Evolutionary conservation across 2,888 invertebrate species (phyloP), one percentile per base, ranked within the genome.

Genomic region (Masnerella sp.): DNA sequence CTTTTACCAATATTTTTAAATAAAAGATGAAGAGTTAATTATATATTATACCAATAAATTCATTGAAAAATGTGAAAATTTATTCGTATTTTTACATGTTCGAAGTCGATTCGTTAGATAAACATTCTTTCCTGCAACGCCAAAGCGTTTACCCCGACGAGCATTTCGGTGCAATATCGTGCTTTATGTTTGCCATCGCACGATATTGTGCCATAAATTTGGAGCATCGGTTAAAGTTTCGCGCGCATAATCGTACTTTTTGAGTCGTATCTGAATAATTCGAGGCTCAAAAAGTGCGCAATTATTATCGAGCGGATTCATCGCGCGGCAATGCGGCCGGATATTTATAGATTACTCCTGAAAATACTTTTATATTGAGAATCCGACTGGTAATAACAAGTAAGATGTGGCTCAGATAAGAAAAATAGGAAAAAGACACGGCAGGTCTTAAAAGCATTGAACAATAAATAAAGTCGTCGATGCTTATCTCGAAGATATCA

Each of bases 401-500:
- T 56, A 65, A 72, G 61, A 71, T 61, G 64, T 69, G 61, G 75
- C 72, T 49, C 59, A 59, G 69, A 75, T 69, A 65, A 72, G 59
- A 69, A 65, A 61, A 75, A 69, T 72, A 54, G 58, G 42, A 54
- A 65, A 52, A 61, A 72, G 62, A 34, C 52, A 65, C 51, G 59
- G 56, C 45, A 73, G 72, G 67, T 67, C 74, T 79, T 85, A 82
- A 85, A 83, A 83, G 83, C 80, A 84, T 85, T 84, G 83, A 80
- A 78, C 80, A 80, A 85, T 84, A 85, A 85, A 84, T 82, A 83
- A 83, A 82, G 77, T 74, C 77, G 77, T 77, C 75, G 65, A 75
- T 78, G 75, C 72, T 79, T 78, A 79, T 78, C 78, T 75, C 61
- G 42, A 20, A 69, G 75, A 77, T 74, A 77, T 80, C 76, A 78